phyloP scores from a whole-genome alignment of 2,113 vertebrate genomes.

The Oncorhynchus masou region DNA sequence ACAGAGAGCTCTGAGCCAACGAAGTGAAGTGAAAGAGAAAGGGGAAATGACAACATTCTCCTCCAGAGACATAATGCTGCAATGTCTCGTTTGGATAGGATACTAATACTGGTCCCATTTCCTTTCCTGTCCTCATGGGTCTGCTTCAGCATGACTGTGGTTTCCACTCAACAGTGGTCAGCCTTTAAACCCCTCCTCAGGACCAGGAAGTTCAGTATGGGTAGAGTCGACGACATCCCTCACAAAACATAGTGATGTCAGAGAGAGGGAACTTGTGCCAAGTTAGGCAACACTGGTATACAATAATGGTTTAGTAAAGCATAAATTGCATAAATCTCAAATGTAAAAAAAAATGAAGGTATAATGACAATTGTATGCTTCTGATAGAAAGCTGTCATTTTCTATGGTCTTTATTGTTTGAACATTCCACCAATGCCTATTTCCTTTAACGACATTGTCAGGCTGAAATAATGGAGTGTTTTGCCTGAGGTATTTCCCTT shows the following conservation, averaged over 20 bases:
- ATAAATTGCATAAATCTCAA: neutral
- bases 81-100: neutral
- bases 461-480: conserved; percentile 17
- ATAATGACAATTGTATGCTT: neutral
- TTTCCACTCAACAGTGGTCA: conserved; percentile 23
- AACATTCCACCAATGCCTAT: neutral
- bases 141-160: conserved; percentile 38
- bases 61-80: neutral
- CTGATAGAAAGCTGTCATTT: neutral
- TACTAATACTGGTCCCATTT: neutral
- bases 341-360: neutral
- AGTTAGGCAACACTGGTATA: no score
- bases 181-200: conserved; percentile 49
- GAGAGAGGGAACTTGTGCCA: no score
- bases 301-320: neutral
- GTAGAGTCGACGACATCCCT: no score
- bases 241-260: no score
- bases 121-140: neutral
- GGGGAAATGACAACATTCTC: conserved; percentile 47
- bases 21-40: conserved; percentile 2
- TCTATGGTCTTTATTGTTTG: neutral
- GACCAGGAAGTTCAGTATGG: conserved; percentile 42
- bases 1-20: conserved; percentile 18
- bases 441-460: neutral
- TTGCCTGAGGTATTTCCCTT: conserved; percentile 45